Evolutionary conservation across 1,140 invertebrate genomes (phyloP), one percentile per base, ranked within the genome.

Genomic region (Scaptomyza montana): DNA sequence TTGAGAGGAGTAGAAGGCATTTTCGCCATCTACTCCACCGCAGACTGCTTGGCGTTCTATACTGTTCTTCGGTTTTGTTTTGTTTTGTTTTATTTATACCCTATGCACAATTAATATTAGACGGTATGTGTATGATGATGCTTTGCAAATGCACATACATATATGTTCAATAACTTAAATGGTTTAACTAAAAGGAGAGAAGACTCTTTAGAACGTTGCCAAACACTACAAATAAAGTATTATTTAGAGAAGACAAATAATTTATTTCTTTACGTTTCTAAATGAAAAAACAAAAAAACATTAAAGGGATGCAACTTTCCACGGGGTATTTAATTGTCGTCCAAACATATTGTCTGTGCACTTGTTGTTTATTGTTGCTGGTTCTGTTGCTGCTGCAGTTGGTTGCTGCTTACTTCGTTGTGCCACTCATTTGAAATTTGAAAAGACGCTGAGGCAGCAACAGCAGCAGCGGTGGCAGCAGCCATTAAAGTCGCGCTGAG

Each of bases 401-500:
- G 57, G 53, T 45, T 57, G 39, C 60, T 65, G 72, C 72, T 56
- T 53, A 50, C 60, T 43, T 43, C 39, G 39, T n/a, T 69, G 65
- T 55, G 57, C 49, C 70, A 78, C 82, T 84, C 79, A 79, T 84
- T 89, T 84, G 84, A 59, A 59, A 87, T 87, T 89, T 89, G 85
- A 89, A 84, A 87, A 74, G 84, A 87, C 59, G 84, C 56, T 45
- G 66, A 63, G 72, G 76, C 78, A 76, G 59, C 67, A 64, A 25
- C 43, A 67, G 72, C 63, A 46, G n/a, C 12, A 46, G 2, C 43
- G 56, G 39, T 33, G 41, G 65, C 74, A 49, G 81, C 84, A 86
- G 78, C 84, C 82, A 86, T 86, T 86, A 86, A 86, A 86, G 82
- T 87, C 71, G 84, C 79, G 79, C 78, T 79, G 80, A 87, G 72